These are phyloP conservation scores for Megaceryle alcyon DNA, from an alignment of 2,797 vertebrate species.

Conservation along the genomic window DNA sequence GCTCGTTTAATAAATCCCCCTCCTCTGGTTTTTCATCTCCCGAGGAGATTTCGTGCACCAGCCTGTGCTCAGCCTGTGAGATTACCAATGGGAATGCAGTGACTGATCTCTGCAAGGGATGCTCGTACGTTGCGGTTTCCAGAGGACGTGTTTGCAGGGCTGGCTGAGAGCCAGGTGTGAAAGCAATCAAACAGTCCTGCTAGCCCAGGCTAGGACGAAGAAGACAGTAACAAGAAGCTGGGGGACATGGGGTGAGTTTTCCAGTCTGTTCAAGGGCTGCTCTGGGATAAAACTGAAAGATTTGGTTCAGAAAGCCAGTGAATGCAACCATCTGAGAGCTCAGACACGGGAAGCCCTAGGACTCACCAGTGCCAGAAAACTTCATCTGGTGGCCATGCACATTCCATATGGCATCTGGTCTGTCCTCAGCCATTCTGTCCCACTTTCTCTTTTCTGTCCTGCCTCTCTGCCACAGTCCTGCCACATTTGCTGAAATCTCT, in stretches of 20 bases:
- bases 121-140: neutral
- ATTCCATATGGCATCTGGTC: neutral
- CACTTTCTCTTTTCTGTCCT: neutral
- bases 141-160: neutral
- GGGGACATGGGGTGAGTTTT: neutral
- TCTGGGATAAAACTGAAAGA: neutral
- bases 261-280: neutral
- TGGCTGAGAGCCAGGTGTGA: neutral
- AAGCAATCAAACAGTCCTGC: neutral
- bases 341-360: neutral
- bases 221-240: neutral
- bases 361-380: neutral
- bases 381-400: neutral
- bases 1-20: neutral
- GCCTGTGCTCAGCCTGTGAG: neutral
- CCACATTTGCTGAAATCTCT: neutral
- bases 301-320: neutral
- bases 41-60: fast-evolving
- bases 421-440: neutral
- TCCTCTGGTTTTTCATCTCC: conserved; percentile 8
- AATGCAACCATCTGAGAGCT: neutral
- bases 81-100: neutral
- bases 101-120: neutral
- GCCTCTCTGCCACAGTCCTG: neutral
- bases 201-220: no score